A percentile compares a stretch with the other conserved stretches of the same genome.
Conservation (phyloP, 2,888 invertebrate species). For the Nemoura dubitans region DNA sequence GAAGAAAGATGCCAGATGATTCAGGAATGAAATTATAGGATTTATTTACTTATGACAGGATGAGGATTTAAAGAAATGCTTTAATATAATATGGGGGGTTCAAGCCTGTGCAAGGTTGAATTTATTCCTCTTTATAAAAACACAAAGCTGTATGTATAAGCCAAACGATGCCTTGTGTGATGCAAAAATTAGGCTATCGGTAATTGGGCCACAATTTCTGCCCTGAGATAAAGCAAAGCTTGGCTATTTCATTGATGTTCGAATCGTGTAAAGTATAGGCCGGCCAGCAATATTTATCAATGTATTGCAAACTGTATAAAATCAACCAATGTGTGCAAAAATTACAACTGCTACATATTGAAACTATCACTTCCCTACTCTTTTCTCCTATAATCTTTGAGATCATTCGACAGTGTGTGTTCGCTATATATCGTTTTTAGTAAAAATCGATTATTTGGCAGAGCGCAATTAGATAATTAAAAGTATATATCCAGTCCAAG, state of each 20-base stretch:
- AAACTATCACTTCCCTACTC: slow-evolving; percentile 3
- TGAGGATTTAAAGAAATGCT: background rate
- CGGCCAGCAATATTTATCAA: slow-evolving; percentile 7
- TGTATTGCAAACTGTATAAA: slow-evolving; percentile 7
- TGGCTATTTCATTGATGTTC: background rate
- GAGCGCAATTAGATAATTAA: background rate
- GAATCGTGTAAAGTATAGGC: background rate
- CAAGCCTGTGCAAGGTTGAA: slow-evolving; percentile 12
- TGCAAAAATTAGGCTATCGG: slow-evolving; percentile 7
- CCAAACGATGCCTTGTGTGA: background rate
- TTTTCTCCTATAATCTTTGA: background rate
- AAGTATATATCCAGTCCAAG: background rate
- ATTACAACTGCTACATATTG: background rate
- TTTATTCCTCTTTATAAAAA: slow-evolving; percentile 12
- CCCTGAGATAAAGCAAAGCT: background rate
- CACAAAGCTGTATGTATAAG: background rate
- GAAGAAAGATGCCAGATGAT: too few relatives aligned
- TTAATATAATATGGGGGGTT: background rate
- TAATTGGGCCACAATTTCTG: background rate
- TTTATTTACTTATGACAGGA: too few relatives aligned
- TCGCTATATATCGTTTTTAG: background rate
- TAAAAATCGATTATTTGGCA: slow-evolving; percentile 12
- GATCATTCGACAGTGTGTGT: background rate
- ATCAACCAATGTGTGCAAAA: slow-evolving; percentile 12
- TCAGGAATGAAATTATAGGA: too few relatives aligned